Conservation (phyloP, 2,797 vertebrate species). For the Salmo trutta region DNA sequence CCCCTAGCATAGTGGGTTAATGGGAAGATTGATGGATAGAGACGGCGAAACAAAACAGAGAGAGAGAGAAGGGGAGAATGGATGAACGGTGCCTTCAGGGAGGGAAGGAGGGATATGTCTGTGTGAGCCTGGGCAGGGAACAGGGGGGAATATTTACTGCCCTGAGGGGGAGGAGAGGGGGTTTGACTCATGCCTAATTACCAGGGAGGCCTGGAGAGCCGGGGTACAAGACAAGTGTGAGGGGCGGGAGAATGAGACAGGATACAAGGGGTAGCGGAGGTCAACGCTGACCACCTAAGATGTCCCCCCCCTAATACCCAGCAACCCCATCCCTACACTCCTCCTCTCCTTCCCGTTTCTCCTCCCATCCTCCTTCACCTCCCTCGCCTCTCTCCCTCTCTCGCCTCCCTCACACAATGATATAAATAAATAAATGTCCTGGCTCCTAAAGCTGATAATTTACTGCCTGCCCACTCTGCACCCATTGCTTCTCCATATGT, state of each 20-base stretch:
- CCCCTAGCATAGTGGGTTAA: constrained; percentile 89
- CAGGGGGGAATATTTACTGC: constrained; percentile 80
- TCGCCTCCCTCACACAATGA: constrained; percentile 71
- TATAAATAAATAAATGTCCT: constrained; percentile 77
- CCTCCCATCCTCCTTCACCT: no score
- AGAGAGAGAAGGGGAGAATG: constrained; percentile 68
- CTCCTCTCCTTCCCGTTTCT: background rate
- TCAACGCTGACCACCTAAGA: constrained; percentile 94
- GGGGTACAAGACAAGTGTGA: constrained; percentile 73
- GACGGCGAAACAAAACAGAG: constrained; percentile 80
- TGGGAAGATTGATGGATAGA: constrained; percentile 97
- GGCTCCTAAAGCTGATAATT: constrained; percentile 70
- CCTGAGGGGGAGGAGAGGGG: constrained; percentile 79
- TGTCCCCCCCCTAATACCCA: constrained; percentile 67
- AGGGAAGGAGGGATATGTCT: constrained; percentile 67
- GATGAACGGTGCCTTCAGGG: constrained; percentile 38
- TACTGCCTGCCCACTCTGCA: constrained; percentile 71
- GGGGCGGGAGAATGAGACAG: constrained; percentile 85
- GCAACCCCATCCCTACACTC: constrained; percentile 49
- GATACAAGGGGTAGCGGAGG: constrained; percentile 90
- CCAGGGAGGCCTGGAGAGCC: constrained; percentile 83
- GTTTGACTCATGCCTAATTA: constrained; percentile 93
- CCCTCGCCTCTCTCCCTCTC: background rate
- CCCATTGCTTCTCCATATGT: constrained; percentile 75
- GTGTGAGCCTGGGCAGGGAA: constrained; percentile 51